Conservation (phyloP, 1,140 invertebrate genomes). For the Leucophenga varia region DNA sequence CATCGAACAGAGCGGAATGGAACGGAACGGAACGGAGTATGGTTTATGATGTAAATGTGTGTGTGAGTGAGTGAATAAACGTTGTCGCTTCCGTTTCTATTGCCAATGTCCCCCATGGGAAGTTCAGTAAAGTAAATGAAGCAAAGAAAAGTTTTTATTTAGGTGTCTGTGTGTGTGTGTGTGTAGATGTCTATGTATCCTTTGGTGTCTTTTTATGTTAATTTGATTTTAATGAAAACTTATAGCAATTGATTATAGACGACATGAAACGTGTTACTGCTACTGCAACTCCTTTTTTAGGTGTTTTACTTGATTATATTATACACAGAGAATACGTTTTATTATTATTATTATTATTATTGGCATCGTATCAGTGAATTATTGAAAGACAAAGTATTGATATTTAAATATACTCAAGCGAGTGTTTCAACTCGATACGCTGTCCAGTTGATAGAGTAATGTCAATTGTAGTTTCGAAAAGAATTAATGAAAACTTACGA, state of each 20-base stretch:
- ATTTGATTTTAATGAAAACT: constrained; percentile 50
- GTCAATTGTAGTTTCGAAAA: too few species aligned
- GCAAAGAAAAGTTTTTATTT: constrained; percentile 13
- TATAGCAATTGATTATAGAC: constrained; percentile 51
- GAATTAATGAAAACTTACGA: too few species aligned
- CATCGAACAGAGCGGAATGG: constrained; percentile 27
- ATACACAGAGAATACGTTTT: too few species aligned
- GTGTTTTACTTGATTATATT: too few species aligned
- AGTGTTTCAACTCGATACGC: too few species aligned
- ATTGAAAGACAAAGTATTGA: too few species aligned
- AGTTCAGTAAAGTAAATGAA: not conserved
- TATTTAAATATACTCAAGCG: too few species aligned
- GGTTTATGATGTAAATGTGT: not conserved
- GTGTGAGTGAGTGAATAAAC: constrained; percentile 16
- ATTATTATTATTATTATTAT: too few species aligned
- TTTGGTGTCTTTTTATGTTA: constrained; percentile 52
- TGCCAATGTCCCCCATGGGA: not conserved
- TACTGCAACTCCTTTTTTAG: too few species aligned
- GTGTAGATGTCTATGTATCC: constrained; percentile 22
- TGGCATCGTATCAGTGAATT: too few species aligned
- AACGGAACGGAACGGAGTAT: not conserved
- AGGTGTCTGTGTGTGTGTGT: constrained; percentile 34
- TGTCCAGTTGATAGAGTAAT: too few species aligned
- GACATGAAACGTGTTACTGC: too few species aligned
- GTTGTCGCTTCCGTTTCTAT: not conserved